Evolutionary conservation across 2,888 invertebrate genomes (phyloP), one percentile per base, ranked within the genome.

Genomic region (Temnothorax unifasciatus): DNA sequence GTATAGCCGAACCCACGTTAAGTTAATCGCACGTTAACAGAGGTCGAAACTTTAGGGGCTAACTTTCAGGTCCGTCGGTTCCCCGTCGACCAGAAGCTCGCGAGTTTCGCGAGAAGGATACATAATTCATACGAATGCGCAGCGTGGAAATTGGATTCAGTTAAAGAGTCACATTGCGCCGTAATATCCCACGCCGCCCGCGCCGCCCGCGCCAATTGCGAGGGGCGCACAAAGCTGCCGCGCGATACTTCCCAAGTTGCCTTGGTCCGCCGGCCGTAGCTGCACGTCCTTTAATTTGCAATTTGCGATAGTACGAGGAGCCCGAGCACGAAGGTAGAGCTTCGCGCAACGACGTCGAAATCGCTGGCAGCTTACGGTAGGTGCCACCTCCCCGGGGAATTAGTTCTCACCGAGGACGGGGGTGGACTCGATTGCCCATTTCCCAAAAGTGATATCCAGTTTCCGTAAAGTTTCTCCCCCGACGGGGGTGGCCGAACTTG

Each of bases 381-480:
- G 66, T 83, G 79, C 68, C 81, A 59, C 66, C 59, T 74, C 77
- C 9, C 61, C 59, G 18, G 18, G 21, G 81, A 85, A 86, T 88
- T 85, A 86, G 69, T 85, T 84, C 84, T 64, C 54, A 18, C 54
- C 38, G 50, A 25, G 66, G 34, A 73, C 75, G 34, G 44, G 66
- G 73, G 54, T 41, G 74, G 87, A 73, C 88, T 85, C 84, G 86
- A 89, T 89, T 88, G 89, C 85, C 85, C 87, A 77, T 79, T 66
- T 59, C 82, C 74, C 68, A 83, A 84, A 87, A 85, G 75, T 81
- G 88, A 87, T 88, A 87, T 84, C 63, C 64, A 47, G 50, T 44
- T 34, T 57, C 77, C 44, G 83, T 81, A 84, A 89, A 89, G 83
- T 88, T 87, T 68, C 66, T 29, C 47, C 66, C 25, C 74, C 81